Conservation (phyloP, 1,140 invertebrate genomes). For the Macrocentrus cingulum region DNA sequence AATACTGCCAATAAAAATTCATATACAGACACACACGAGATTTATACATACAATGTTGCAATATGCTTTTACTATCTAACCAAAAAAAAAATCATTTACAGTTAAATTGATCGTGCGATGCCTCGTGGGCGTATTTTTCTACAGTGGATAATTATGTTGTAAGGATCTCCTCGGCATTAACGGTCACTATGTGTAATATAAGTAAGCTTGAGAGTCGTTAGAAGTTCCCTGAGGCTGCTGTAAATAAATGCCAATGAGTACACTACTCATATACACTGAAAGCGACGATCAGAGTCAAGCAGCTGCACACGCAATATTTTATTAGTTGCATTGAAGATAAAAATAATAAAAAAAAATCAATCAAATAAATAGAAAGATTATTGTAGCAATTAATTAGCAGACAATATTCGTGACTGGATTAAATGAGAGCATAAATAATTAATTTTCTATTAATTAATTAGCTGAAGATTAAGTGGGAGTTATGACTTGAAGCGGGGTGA, state of each 20-base stretch:
- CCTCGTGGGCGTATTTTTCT: not conserved
- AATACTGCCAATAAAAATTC: not conserved
- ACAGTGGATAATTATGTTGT: not conserved
- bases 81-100: too few species aligned
- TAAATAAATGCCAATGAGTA: not conserved
- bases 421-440: not conserved
- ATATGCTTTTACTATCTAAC: too few species aligned
- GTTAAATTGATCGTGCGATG: not conserved
- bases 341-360: too few species aligned
- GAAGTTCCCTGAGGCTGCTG: not conserved
- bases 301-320: too few species aligned
- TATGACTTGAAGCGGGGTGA: not conserved
- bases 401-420: not conserved
- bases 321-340: too few species aligned
- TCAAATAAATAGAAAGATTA: too few species aligned
- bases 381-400: too few species aligned
- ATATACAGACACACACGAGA: too few species aligned
- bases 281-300: too few species aligned
- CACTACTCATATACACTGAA: not conserved
- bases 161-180: not conserved
- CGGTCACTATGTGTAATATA: not conserved
- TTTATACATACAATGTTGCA: too few species aligned
- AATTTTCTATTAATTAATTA: not conserved
- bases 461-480: not conserved
- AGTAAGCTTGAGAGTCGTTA: not conserved